Evolutionary conservation across 2,888 invertebrate species (phyloP).

Genomic region (Pardosa pseudoannulata): DNA sequence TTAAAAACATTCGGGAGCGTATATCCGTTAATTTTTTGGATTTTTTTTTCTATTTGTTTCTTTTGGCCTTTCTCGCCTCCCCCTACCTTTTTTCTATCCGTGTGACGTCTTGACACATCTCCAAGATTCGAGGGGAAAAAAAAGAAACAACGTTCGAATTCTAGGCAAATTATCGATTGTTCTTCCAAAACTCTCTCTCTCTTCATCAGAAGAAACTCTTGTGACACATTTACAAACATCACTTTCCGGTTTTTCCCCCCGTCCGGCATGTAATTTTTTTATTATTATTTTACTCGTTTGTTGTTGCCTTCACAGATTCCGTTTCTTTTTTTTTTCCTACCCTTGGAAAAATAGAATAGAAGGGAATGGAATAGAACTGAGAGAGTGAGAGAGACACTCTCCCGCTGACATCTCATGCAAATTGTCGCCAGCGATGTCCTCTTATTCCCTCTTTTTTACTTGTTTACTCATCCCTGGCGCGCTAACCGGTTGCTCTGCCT

Average conservation of each 20-base stretch:
- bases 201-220: constrained; percentile 46
- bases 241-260: too few relatives aligned
- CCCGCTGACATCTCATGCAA: constrained; percentile 66
- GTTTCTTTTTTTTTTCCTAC: background rate
- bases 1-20: constrained; percentile 46
- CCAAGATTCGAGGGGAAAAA: constrained; percentile 23
- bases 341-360: background rate
- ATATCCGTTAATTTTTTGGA: constrained; percentile 62
- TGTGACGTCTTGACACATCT: constrained; percentile 43
- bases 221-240: constrained; percentile 64
- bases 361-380: background rate
- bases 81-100: background rate
- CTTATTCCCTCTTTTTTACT: background rate
- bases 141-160: constrained; percentile 34
- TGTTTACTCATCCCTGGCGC: background rate
- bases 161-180: constrained; percentile 68
- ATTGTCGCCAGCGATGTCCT: constrained; percentile 29
- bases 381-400: constrained; percentile 5
- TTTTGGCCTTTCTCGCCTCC: too few relatives aligned
- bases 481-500: background rate
- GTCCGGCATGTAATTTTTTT: too few relatives aligned
- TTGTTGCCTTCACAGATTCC: background rate
- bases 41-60: too few relatives aligned
- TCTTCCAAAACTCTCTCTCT: constrained; percentile 37
- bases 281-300: background rate